Evolutionary conservation across 1,140 invertebrate genomes (phyloP), one percentile per base, ranked within the genome.

Genomic region (Drosophila virilis): DNA sequence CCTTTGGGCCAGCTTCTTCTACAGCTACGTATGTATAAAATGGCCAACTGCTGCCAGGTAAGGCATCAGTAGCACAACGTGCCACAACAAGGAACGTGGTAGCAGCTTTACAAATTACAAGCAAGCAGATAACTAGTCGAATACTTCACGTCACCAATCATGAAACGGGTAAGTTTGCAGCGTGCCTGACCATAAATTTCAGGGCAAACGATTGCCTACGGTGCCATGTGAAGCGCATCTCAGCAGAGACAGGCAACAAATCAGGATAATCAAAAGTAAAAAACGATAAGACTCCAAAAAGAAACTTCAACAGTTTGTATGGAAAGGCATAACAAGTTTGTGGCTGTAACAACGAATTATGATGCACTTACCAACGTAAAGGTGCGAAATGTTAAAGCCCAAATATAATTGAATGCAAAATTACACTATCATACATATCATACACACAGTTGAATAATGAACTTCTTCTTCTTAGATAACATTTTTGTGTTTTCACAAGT

Each of bases 211-310:
- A 67, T 38, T 61, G 61, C 64, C 52, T 69, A 69, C 45, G 40
- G 55, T 71, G 68, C 54, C 72, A 74, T 74, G 59, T 75, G 60
- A 74, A 80, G 60, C 59, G 46, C 73, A 64, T 61, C 68, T 33
- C 46, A 70, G 50, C 67, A 54, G 15, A 69, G 67, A 54, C 64
- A 35, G 48, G 15, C 82, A 66, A 89, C 89, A 89, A 89, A 88
- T 88, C 77, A 88, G 83, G 76, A 83, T 86, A 81, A 88, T 79
- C 83, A 82, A 79, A 88, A 82, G 71, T 82, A 74, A 61, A 70
- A 73, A 80, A 70, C 66, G 71, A 60, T 73, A 86, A 76, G 64
- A 81, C 58, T 54, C 52, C 32, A 43, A 45, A 75, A 68, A 79
- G 66, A 17, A 17, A 79, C 82, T 74, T 17, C 1, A 28, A 37